Evolutionary conservation across 64 coral and sea anemone species (phyloP), one percentile per base, ranked within the genome.

Genomic region (Actinia equina): DNA sequence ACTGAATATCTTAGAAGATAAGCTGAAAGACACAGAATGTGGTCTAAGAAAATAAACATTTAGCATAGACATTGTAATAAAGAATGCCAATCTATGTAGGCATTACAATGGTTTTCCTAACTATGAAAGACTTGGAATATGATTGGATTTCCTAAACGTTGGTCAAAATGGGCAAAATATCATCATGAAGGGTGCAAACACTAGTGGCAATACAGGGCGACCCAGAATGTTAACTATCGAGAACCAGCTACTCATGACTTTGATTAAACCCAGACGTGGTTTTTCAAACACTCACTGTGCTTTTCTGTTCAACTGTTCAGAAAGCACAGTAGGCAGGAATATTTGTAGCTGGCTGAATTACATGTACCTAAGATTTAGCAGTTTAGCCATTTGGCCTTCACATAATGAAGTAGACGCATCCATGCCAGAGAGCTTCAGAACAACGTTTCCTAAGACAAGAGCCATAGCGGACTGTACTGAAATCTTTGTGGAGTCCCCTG

Each of bases 391-490:
- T 14, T 74, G 69, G 69, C 14, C 54, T 7, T 13, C 54, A 4
- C 5, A 11, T 7, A 1, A 56, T 7, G 54, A 56, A 56, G 13
- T 56, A 7, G 14, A 56, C 13, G 5, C 5, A 56, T 4, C 54
- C 13, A 93, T 93, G 87, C 87, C 91, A 93, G 79, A 60, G 79
- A 64, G 81, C 70, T 93, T 88, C 85, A 57, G 79, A 22, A 65
- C 14, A 41, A 85, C 86, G 57, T 88, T 88, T 64, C 91, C 91
- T 23, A 71, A 86, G 84, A 88, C 91, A 67, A 93, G 46, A 80
- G 88, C 79, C 67, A 88, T 93, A 26, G 55, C 88, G 54, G 87
- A 93, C 70, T 93, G 91, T 57, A 93, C 86, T 22, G 78, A 93
- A 88, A 46, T 92, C 84, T 93, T 88, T 23, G 23, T 22, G 79